These are phyloP conservation scores for Channa maculata DNA, from an alignment of 2,113 vertebrate species.

Conservation along the genomic window DNA sequence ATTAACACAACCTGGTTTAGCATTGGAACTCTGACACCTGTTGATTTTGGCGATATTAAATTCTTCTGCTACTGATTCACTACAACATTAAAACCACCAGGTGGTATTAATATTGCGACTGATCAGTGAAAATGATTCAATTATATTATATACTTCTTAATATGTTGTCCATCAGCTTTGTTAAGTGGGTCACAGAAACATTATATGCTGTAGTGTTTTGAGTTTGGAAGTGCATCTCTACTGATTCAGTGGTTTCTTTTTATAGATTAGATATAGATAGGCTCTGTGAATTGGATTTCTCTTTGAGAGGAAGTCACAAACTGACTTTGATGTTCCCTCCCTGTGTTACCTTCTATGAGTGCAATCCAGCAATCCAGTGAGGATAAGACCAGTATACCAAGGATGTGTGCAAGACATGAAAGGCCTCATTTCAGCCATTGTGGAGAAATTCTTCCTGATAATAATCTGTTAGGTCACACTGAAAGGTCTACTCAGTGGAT, in stretches of 20 bases:
- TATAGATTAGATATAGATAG: not conserved
- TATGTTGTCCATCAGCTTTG: not conserved
- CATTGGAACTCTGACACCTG: too few species aligned
- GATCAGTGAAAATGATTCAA: not conserved
- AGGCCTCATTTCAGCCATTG: conserved; percentile 24
- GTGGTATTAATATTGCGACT: too few species aligned
- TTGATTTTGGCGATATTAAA: too few species aligned
- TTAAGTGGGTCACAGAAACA: conserved; percentile 18
- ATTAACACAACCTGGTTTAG: too few species aligned
- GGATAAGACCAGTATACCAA: not conserved
- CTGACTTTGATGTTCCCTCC: conserved; percentile 54
- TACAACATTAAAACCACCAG: too few species aligned
- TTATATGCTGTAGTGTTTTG: conserved; percentile 1
- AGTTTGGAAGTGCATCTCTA: conserved; percentile 12
- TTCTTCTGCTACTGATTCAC: too few species aligned
- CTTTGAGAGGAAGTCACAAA: conserved; percentile 45
- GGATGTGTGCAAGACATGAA: conserved; percentile 34
- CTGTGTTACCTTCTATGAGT: conserved; percentile 33
- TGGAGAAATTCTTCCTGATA: conserved; percentile 2
- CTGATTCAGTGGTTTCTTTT: conserved; percentile 27
- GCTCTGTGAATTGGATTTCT: conserved; percentile 40
- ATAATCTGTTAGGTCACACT: not conserved
- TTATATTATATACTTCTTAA: too few species aligned
- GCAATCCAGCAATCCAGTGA: conserved; percentile 31
- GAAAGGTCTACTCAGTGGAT: conserved; percentile 7